Percentiles rank a stretch among this genome's conserved stretches.
phyloP scores from a whole-genome alignment of 2,113 vertebrate species.

The Rhinolophus ferrumequinum region DNA sequence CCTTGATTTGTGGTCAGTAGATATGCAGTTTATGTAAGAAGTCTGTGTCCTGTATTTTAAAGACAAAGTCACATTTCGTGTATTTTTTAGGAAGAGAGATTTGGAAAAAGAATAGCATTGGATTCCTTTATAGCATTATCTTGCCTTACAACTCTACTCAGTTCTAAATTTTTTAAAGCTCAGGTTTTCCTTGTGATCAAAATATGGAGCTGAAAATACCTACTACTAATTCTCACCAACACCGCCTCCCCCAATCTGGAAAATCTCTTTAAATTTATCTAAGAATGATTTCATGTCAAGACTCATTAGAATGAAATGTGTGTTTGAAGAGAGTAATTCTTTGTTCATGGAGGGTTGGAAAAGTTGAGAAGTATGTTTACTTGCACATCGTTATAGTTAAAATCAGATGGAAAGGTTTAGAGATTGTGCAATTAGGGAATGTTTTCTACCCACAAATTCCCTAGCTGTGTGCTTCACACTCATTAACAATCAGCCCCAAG shows the following conservation, averaged over 20 bases:
- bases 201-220: slow-evolving; percentile 27
- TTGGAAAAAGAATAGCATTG: background rate
- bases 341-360: background rate
- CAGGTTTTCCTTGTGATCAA: slow-evolving; percentile 41
- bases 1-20: slow-evolving; percentile 36
- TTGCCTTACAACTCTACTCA: background rate
- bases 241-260: background rate
- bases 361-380: slow-evolving; percentile 45
- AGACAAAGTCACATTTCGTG: slow-evolving; percentile 16
- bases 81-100: slow-evolving; percentile 36
- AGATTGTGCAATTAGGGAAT: slow-evolving; percentile 71
- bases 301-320: background rate
- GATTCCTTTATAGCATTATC: background rate
- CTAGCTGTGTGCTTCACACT: slow-evolving; percentile 39
- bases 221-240: background rate
- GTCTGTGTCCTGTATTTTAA: slow-evolving; percentile 1
- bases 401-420: slow-evolving; percentile 63
- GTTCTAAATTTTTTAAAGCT: slow-evolving; percentile 41
- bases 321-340: slow-evolving; percentile 22
- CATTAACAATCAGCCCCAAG: slow-evolving; percentile 42
- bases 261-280: slow-evolving; percentile 12
- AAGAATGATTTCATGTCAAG: background rate
- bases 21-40: background rate
- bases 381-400: slow-evolving; percentile 51
- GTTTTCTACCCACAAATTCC: slow-evolving; percentile 59